phyloP scores from a whole-genome alignment of 1,140 invertebrate species.

The Diorhabda sublineata region DNA sequence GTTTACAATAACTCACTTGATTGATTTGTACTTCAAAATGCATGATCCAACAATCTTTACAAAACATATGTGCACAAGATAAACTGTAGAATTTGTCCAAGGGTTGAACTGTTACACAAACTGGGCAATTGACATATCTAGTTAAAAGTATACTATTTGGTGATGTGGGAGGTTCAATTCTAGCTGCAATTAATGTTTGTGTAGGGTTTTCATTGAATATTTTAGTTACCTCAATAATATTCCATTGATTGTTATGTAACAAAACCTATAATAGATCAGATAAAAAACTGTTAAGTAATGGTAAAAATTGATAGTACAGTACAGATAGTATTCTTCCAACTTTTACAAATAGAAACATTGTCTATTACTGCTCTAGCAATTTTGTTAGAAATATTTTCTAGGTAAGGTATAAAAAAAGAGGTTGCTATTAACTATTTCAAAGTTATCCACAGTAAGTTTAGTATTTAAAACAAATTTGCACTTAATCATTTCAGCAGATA shows the following conservation, averaged over 20 bases:
- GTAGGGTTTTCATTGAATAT: constrained; percentile 72
- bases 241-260: constrained; percentile 84
- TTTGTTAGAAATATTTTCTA: no score
- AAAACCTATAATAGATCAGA: constrained; percentile 56
- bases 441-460: no score
- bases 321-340: no score
- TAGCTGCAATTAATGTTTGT: constrained; percentile 73
- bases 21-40: constrained; percentile 95
- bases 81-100: constrained; percentile 70
- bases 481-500: no score
- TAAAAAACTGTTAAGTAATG: not conserved
- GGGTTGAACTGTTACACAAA: constrained; percentile 56
- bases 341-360: no score
- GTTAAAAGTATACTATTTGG: constrained; percentile 42
- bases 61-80: constrained; percentile 88
- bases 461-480: no score
- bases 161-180: constrained; percentile 65
- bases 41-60: constrained; percentile 91
- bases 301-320: no score
- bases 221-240: constrained; percentile 70
- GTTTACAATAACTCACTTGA: constrained; percentile 61
- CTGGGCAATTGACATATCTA: constrained; percentile 52
- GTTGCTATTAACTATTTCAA: no score
- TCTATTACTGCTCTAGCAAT: no score
- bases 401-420: no score